Base-by-base conservation (phyloP, 2,113 vertebrate species). In the Rhizomys pruinosus region DNA sequence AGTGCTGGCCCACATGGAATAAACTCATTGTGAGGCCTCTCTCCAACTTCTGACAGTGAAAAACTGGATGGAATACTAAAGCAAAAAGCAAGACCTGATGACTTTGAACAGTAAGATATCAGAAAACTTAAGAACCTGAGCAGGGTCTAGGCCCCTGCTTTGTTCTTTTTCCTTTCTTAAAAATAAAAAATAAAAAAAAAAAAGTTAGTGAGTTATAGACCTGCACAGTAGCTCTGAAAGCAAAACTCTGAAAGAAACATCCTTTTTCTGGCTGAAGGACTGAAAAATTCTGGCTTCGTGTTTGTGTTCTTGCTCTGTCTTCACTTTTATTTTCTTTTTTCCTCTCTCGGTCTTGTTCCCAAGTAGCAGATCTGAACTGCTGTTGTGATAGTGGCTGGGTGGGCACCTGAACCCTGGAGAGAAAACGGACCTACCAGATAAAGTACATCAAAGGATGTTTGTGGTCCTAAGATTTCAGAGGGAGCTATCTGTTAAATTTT, bases 31-130 rank as follows among this genome's bases (percentile, higher is more conserved):
- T 7, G 47, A 22, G 59, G 32, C 17, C 69, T 80, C 52, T 86
- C 16, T 68, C 73, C 44, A 42, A 69, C 32, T 8, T 37, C 64
- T 80, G 92, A 79, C 20, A 59, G 64, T 78, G 72, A 68, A 81
- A 84, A 72, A 7, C 92, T 64, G 19, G 32, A 69, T 13, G 44
- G 52, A 88, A 90, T 81, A 57, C 61, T 59, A 94, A 91, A 19
- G 34, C 23, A 52, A 69, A 42, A 63, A 37, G 69, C 59, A 90
- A 87, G 34, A 81, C 11, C 69, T 73, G 47, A 84, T 32, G 57
- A 76, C 59, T 92, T 71, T 91, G 47, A 82, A 84, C 85, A 84
- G 55, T 9, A 27, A 78, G 47, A 5, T 74, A n/a, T 59, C 74
- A 91, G 66, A 69, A 87, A 93, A 59, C 44, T 22, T 80, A 37